Evolutionary conservation across 2,797 vertebrate genomes (phyloP).

Genomic region (Lepus oiostolus): DNA sequence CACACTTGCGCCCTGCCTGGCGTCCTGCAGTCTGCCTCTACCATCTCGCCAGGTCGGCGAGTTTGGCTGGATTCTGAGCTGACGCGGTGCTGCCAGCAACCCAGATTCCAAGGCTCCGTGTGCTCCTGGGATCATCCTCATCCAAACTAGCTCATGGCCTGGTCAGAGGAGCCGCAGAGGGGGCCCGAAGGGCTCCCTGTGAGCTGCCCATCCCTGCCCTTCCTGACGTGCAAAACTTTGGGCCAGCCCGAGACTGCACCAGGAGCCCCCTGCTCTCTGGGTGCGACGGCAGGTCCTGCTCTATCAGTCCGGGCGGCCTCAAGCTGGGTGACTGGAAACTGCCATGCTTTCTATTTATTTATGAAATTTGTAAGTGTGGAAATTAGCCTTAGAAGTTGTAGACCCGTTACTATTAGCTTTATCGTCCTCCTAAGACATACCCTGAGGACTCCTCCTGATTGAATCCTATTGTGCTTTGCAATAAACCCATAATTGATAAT

Average conservation of each 20-base stretch:
- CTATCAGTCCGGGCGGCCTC: constrained; percentile 86
- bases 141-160: background rate
- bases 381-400: constrained; percentile 91
- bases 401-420: constrained; percentile 90
- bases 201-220: background rate
- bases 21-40: constrained; percentile 13
- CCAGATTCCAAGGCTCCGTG: background rate
- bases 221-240: constrained; percentile 73
- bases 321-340: constrained; percentile 88
- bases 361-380: constrained; percentile 90
- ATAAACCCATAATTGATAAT: constrained; percentile 91
- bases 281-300: constrained; percentile 77
- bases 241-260: constrained; percentile 64
- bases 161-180: background rate
- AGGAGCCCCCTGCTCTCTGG: constrained; percentile 78
- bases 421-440: constrained; percentile 90
- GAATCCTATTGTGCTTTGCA: constrained; percentile 90
- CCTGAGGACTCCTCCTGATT: constrained; percentile 88
- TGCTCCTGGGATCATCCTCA: constrained; percentile 12
- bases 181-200: background rate
- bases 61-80: background rate
- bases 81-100: background rate
- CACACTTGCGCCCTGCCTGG: background rate
- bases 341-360: constrained; percentile 91
- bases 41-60: background rate